Evolutionary conservation across 2,113 vertebrate species (phyloP).

Genomic region (Petrocephalus zakoni): DNA sequence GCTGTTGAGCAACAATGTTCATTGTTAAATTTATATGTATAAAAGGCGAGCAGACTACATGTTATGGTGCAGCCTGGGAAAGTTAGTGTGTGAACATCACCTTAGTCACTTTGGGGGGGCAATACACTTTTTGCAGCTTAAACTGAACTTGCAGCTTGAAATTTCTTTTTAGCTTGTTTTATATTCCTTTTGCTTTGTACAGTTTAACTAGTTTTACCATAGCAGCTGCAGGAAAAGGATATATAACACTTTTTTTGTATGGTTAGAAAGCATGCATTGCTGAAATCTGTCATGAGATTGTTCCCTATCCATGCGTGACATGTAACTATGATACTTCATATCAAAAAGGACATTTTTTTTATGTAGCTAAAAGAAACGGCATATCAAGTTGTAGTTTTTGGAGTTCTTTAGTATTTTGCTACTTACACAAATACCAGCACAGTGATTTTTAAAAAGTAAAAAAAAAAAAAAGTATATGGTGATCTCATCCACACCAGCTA

Average conservation of each 20-base stretch:
- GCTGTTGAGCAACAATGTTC: neutral
- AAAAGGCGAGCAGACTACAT: neutral
- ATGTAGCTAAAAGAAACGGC: conserved; percentile 5
- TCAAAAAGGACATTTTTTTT: conserved; percentile 7
- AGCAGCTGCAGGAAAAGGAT: neutral
- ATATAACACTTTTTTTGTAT: neutral
- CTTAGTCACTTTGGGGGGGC: neutral
- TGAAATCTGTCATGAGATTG: neutral
- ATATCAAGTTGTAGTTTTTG: neutral
- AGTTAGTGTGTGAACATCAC: neutral
- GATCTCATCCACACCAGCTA: neutral
- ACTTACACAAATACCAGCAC: conserved; percentile 1
- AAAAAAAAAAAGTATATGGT: neutral
- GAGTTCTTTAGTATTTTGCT: neutral
- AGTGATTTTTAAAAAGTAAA: neutral
- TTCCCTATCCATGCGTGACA: neutral
- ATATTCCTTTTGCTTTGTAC: neutral
- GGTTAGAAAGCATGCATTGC: neutral
- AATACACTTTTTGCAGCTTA: neutral
- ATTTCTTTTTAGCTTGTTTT: neutral
- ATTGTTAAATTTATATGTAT: neutral
- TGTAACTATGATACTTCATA: neutral
- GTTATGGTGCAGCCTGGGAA: neutral
- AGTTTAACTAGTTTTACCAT: neutral
- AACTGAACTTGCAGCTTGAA: neutral